Evolutionary conservation across 2,797 vertebrate genomes (phyloP).

Genomic region (Synaphobranchus kaupii): DNA sequence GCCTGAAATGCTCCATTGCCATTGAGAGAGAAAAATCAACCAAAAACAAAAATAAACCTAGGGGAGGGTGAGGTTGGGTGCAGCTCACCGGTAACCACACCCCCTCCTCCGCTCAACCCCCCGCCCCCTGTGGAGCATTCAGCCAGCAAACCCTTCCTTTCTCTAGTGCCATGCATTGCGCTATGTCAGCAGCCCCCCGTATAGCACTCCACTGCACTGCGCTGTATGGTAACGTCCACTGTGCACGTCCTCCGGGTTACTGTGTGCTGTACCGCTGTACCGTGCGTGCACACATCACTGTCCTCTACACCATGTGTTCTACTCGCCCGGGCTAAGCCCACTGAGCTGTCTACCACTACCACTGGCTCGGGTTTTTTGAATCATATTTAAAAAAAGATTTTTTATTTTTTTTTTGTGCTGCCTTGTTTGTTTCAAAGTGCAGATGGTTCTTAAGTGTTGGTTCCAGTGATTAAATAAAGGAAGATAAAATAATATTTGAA

Average conservation of each 20-base stretch:
- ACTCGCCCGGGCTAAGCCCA: background rate
- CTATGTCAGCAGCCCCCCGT: background rate
- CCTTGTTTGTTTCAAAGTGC: constrained; percentile 21
- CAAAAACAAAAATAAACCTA: background rate
- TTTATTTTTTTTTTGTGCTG: constrained; percentile 16
- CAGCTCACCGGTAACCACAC: background rate
- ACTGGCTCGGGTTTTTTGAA: background rate
- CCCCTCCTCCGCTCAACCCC: background rate
- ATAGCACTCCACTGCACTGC: background rate
- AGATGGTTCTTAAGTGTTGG: background rate
- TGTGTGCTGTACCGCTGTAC: constrained; percentile 20
- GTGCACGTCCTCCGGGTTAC: constrained; percentile 17
- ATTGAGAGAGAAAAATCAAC: background rate
- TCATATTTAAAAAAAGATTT: background rate
- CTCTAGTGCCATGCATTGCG: constrained; percentile 2
- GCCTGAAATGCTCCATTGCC: constrained; percentile 5
- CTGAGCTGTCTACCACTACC: background rate
- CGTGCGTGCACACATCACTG: background rate
- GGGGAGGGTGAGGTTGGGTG: constrained; percentile 3
- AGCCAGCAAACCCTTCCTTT: constrained; percentile 23
- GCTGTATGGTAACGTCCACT: constrained; percentile 4
- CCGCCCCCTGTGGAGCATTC: constrained; percentile 7
- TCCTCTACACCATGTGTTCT: background rate
- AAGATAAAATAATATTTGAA: background rate
- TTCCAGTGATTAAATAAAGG: background rate